These are phyloP conservation scores for Chrysochloris asiatica DNA, from an alignment of 2,113 vertebrate species.

Conservation along the genomic window DNA sequence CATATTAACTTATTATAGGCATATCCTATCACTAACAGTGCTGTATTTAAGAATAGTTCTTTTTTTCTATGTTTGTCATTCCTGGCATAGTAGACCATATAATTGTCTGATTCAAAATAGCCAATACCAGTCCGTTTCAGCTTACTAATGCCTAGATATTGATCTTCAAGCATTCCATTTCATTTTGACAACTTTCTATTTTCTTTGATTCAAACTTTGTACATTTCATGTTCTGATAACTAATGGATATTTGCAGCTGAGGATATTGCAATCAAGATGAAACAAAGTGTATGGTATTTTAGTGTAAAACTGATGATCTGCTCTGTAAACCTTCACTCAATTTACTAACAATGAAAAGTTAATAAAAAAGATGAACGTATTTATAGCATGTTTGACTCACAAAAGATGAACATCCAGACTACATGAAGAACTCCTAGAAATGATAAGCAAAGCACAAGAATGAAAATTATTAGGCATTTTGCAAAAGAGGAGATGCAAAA, in stretches of 20 bases:
- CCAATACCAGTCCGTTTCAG: neutral
- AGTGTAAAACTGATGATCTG: too few relatives aligned
- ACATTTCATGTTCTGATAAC: neutral
- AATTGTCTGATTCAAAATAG: neutral
- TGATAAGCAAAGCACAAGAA: conserved; percentile 13
- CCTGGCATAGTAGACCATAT: neutral
- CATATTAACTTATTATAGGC: neutral
- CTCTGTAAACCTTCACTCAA: too few relatives aligned
- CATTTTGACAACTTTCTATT: neutral
- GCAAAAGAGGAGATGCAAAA: conserved; percentile 8
- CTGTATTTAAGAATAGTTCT: neutral
- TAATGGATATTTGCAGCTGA: neutral
- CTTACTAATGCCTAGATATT: neutral
- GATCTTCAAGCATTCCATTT: neutral
- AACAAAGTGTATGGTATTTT: too few relatives aligned
- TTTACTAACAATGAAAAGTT: too few relatives aligned
- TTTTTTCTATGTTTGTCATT: neutral
- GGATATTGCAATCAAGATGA: too few relatives aligned
- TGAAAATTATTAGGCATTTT: conserved; percentile 14
- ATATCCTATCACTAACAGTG: neutral
- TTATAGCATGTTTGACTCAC: neutral
- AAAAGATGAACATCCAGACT: conserved; percentile 6
- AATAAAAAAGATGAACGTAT: neutral
- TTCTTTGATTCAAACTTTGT: neutral
- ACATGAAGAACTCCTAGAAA: conserved; percentile 17